phyloP scores from a whole-genome alignment of 1,140 invertebrate species.

The Bombyx mandarina region DNA sequence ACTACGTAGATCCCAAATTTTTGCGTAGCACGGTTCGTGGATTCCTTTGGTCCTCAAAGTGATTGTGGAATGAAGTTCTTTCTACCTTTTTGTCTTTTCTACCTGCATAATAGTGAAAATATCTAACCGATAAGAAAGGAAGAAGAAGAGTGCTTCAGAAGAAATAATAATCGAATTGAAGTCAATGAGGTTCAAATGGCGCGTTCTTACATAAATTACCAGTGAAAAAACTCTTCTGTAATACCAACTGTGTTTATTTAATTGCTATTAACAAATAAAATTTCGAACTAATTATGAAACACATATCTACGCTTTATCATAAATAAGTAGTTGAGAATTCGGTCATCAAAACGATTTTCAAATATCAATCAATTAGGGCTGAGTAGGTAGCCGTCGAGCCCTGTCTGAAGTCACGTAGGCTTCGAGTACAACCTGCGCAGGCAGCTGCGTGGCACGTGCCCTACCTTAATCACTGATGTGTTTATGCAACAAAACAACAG shows the following conservation, averaged over 20 bases:
- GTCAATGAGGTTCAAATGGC: too few species aligned
- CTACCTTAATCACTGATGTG: conserved; percentile 17
- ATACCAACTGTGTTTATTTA: background rate
- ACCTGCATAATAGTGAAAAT: too few species aligned
- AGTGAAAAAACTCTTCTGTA: background rate
- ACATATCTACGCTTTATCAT: background rate
- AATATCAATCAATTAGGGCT: conserved; percentile 30
- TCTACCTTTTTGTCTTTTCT: too few species aligned
- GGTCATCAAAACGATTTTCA: conserved; percentile 34
- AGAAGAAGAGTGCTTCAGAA: background rate
- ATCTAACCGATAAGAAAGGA: too few species aligned
- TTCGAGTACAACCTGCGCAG: conserved; percentile 13
- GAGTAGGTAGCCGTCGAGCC: conserved; percentile 22
- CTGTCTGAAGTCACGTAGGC: conserved; percentile 50
- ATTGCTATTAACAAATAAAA: background rate
- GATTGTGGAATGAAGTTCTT: too few species aligned
- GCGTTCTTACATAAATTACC: too few species aligned
- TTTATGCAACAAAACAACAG: conserved; percentile 23
- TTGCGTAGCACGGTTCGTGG: too few species aligned
- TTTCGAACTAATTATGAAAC: too few species aligned
- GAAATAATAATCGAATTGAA: background rate
- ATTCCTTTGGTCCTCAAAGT: too few species aligned
- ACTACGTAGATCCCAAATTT: too few species aligned
- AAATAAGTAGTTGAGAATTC: conserved; percentile 25
- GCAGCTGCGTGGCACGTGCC: conserved; percentile 32